Conservation (phyloP, 2,888 invertebrate genomes). For the Cosmia trapezina region DNA sequence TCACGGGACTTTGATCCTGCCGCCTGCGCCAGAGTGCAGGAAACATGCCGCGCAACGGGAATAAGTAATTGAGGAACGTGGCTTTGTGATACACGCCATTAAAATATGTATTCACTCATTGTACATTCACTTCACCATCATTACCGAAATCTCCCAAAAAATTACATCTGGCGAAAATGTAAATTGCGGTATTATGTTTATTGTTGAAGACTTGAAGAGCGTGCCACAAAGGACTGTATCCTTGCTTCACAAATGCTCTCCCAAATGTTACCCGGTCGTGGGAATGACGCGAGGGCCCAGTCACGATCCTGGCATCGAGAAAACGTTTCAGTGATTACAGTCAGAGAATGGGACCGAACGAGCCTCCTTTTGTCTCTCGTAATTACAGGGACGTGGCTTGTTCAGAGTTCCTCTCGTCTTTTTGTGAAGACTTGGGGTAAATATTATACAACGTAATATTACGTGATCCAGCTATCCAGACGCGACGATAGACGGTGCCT, state of each 20-base stretch:
- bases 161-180: conserved; percentile 64
- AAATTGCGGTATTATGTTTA: conserved; percentile 70
- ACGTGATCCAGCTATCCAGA: conserved; percentile 60
- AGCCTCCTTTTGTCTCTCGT: conserved; percentile 69
- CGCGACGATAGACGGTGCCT: conserved; percentile 69
- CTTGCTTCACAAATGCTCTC: conserved; percentile 69
- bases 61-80: conserved; percentile 77
- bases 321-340: conserved; percentile 78
- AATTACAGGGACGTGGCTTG: conserved; percentile 69
- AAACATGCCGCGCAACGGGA: conserved; percentile 73
- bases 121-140: conserved; percentile 13
- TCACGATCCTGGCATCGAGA: conserved; percentile 75
- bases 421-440: conserved; percentile 53
- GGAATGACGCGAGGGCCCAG: conserved; percentile 72
- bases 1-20: conserved; percentile 74
- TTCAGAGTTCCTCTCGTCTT: conserved; percentile 34
- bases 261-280: conserved; percentile 74
- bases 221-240: conserved; percentile 65
- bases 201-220: conserved; percentile 69
- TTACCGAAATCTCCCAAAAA: conserved; percentile 67
- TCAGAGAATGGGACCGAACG: conserved; percentile 65
- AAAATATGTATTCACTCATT: conserved; percentile 26
- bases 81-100: conserved; percentile 54
- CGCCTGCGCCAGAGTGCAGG: conserved; percentile 73
- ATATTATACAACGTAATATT: conserved; percentile 49